Conservation (phyloP, 2,113 vertebrate genomes). For the Xenus cinereus region DNA sequence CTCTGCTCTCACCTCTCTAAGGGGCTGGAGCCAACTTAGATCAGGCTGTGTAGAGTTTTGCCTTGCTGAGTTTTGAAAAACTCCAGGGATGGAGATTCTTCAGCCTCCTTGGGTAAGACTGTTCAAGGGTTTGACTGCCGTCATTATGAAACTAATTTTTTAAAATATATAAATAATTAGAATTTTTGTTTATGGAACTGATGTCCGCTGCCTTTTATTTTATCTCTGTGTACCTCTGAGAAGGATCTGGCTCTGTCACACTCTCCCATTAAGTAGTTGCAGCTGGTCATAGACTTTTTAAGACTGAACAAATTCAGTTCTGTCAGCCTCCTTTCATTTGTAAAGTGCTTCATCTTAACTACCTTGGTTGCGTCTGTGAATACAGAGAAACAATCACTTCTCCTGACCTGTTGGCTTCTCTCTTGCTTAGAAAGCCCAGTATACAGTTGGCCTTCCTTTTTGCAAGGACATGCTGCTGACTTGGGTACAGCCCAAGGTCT, state of each 20-base stretch:
- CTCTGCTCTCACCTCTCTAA: neutral
- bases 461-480: neutral
- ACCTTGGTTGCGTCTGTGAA: accelerated
- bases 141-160: neutral
- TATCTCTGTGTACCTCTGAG: neutral
- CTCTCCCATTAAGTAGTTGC: neutral
- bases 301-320: neutral
- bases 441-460: neutral
- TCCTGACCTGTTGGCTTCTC: neutral
- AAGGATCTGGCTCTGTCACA: neutral
- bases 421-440: neutral
- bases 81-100: neutral
- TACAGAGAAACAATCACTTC: neutral
- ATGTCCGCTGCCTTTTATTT: neutral
- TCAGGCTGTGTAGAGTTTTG: neutral
- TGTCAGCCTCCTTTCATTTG: neutral
- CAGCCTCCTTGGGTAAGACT: neutral
- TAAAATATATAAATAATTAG: neutral
- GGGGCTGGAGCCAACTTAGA: neutral
- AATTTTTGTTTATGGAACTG: neutral
- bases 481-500: neutral
- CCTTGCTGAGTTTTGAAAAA: neutral
- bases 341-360: neutral
- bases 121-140: neutral
- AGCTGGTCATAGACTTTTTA: neutral